Conservation (phyloP, 2,797 vertebrate genomes). For the Coreius guichenoti region DNA sequence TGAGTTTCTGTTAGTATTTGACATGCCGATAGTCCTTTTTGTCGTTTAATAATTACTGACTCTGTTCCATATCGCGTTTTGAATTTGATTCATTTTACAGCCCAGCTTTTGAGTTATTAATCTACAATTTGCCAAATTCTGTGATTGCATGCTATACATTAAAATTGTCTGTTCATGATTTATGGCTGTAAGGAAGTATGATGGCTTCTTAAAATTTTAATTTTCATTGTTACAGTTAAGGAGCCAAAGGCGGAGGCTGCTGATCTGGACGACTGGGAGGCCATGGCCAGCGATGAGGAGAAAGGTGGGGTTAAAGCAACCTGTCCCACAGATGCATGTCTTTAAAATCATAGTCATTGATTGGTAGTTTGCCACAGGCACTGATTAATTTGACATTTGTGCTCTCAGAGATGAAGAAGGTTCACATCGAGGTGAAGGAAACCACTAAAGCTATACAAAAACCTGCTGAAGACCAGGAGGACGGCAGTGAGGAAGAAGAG, state of each 20-base stretch:
- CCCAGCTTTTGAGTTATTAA: neutral
- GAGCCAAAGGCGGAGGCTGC: conserved; percentile 78
- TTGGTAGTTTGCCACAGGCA: neutral
- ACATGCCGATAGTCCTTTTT: neutral
- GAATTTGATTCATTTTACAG: neutral
- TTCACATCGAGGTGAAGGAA: conserved; percentile 95
- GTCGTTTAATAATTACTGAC: neutral
- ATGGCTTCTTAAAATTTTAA: neutral
- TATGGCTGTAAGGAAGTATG: neutral
- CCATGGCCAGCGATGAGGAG: conserved; percentile 88
- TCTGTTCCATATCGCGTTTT: neutral
- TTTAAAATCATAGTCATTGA: neutral
- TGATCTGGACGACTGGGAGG: conserved; percentile 88
- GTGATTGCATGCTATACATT: neutral
- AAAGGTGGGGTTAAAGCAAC: conserved; percentile 64
- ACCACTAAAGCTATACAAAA: conserved; percentile 56
- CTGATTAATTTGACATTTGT: neutral
- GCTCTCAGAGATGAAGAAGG: conserved; percentile 85
- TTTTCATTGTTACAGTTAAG: conserved; percentile 67
- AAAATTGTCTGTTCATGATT: neutral
- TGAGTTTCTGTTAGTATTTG: neutral
- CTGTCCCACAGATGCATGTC: neutral
- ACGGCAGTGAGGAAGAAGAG: conserved; percentile 76
- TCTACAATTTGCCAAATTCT: too few relatives aligned
- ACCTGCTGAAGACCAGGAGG: conserved; percentile 49